Base-by-base conservation (phyloP, 2,888 invertebrate species). In the Gymnocheta viridis region DNA sequence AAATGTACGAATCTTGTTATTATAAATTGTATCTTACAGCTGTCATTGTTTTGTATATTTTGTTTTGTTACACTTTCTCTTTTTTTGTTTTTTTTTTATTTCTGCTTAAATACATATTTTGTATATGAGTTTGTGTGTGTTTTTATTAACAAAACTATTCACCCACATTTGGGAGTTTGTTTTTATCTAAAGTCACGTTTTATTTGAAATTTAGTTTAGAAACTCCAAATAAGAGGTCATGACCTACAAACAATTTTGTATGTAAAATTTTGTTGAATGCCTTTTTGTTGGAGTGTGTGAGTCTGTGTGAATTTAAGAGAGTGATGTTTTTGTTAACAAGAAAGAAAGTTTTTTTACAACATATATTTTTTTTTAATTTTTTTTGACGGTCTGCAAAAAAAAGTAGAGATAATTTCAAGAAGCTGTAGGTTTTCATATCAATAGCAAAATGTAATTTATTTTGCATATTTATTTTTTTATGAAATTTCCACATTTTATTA, bases 51-150 rank as follows among this genome's bases (percentile, higher is more conserved):
- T 49, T 54, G n/a, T 17, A 35, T 41, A 72, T 17, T 62, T 44
- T 62, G 56, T 62, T 67, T 81, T 87, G 87, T 87, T 87, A 87
- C 82, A 87, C 88, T 88, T 87, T 88, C 87, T 87, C 87, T 84
- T 82, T 85, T 82, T 32, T 19, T 17, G 27, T 14, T 70, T 35
- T 60, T 29, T 14, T 56, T 29, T 27, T 51, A 49, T 10, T 54
- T 54, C 24, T 56, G 56, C 9, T 47, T 29, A 27, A 47, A 58
- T 9, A 38, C n/a, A 60, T 22, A 51, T 29, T 41, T 66, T 9
- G 58, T n/a, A n/a, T n/a, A n/a, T n/a, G n/a, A n/a, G 10, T 38
- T 49, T 70, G 70, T 54, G 32, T 41, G 7, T 35, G n/a, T n/a
- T 38, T 17, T 22, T 35, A 2, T 29, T 35, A 12, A n/a, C n/a